These are phyloP conservation scores for Lasiurus cinereus DNA, from an alignment of 2,113 vertebrate species.

Conservation along the genomic window DNA sequence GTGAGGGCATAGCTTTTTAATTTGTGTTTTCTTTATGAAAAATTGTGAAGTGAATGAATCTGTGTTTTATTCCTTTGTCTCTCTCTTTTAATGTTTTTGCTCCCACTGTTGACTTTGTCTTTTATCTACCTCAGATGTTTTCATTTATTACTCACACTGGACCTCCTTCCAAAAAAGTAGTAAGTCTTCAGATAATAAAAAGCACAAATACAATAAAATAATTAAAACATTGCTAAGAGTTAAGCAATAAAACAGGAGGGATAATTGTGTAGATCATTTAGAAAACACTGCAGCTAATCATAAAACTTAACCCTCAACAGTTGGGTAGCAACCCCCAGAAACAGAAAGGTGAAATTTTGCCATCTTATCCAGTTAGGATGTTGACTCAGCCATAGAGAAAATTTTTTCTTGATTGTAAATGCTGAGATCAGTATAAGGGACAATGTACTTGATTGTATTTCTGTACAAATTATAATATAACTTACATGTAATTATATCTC, in stretches of 20 bases:
- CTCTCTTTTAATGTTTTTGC: not conserved
- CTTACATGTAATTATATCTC: not conserved
- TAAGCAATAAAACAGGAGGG: not conserved
- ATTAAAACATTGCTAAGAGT: slow-evolving; percentile 37
- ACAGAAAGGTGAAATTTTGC: slow-evolving; percentile 33
- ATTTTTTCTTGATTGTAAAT: slow-evolving; percentile 10
- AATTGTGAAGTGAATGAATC: not conserved
- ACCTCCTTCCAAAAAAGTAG: not conserved
- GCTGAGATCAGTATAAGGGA: not conserved
- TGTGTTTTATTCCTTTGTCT: not conserved
- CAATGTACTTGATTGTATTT: not conserved
- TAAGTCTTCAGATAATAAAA: slow-evolving; percentile 57
- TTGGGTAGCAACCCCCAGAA: slow-evolving; percentile 11
- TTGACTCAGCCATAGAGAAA: slow-evolving; percentile 13
- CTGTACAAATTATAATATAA: not conserved
- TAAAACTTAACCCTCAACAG: slow-evolving; percentile 10
- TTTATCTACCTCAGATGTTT: not conserved
- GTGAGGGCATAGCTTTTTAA: not conserved
- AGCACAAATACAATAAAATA: slow-evolving; percentile 43
- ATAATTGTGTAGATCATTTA: slow-evolving; percentile 11
- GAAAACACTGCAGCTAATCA: not conserved
- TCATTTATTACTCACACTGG: slow-evolving; percentile 33
- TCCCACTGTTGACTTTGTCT: not conserved
- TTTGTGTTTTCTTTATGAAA: slow-evolving; percentile 29
- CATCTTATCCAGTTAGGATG: not conserved